Evolutionary conservation across 2,888 invertebrate genomes (phyloP).

Genomic region (Hydroisotoma schaefferi): DNA sequence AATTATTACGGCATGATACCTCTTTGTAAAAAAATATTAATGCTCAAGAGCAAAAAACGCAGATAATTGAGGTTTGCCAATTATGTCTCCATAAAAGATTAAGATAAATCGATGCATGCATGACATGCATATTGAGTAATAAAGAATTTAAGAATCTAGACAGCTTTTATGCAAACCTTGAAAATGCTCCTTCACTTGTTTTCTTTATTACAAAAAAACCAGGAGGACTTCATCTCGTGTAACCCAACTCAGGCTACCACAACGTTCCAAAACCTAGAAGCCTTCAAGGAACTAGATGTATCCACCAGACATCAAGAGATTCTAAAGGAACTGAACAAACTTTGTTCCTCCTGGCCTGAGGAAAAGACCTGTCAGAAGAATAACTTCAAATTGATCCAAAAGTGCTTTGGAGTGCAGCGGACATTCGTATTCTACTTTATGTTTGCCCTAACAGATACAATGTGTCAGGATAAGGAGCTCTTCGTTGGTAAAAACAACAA

Average conservation of each 20-base stretch:
- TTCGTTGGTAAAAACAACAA: constrained; percentile 28
- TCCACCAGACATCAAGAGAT: constrained; percentile 25
- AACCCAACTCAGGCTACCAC: constrained; percentile 37
- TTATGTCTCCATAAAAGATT: too few species aligned
- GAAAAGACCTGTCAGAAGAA: constrained; percentile 3
- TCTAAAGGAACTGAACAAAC: constrained; percentile 27
- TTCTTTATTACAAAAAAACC: neutral
- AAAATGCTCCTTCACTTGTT: neutral
- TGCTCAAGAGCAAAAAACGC: too few species aligned
- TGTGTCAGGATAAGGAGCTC: constrained; percentile 28
- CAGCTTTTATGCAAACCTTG: too few species aligned
- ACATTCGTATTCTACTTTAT: constrained; percentile 40
- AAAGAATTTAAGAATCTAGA: too few species aligned
- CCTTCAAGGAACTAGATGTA: constrained; percentile 26
- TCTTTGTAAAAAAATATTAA: too few species aligned
- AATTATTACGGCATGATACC: too few species aligned
- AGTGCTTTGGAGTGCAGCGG: constrained; percentile 21
- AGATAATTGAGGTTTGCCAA: too few species aligned
- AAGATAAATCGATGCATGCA: too few species aligned
- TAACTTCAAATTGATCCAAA: constrained; percentile 3
- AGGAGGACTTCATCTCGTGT: constrained; percentile 35
- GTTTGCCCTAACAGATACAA: constrained; percentile 38
- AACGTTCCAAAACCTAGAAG: constrained; percentile 29
- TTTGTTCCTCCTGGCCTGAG: constrained; percentile 33
- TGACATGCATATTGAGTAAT: too few species aligned